phyloP scores from a whole-genome alignment of 2,797 vertebrate species.

The Notoglanidium macrostoma region DNA sequence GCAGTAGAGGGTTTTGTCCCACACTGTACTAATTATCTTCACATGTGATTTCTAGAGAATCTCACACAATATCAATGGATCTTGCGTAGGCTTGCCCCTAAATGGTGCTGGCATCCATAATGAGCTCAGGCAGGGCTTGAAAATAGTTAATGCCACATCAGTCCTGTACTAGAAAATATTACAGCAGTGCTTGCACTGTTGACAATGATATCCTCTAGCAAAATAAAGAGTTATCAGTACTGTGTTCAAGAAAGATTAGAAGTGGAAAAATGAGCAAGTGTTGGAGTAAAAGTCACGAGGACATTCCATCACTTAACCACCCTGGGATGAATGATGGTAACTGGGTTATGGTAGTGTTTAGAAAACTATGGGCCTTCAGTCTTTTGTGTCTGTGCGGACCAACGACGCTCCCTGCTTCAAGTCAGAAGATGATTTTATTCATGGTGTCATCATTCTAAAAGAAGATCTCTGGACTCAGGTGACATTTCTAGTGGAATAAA shows the following conservation, averaged over 20 bases:
- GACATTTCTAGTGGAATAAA: conserved; percentile 80
- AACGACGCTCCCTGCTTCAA: conserved; percentile 48
- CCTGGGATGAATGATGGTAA: conserved; percentile 74
- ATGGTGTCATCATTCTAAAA: conserved; percentile 74
- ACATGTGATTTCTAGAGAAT: conserved; percentile 51
- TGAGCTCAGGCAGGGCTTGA: conserved; percentile 60
- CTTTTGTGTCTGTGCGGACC: conserved; percentile 75
- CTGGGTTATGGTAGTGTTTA: conserved; percentile 74
- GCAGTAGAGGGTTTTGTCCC: conserved; percentile 64
- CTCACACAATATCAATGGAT: conserved; percentile 67
- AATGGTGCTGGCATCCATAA: conserved; percentile 69
- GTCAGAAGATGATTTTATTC: conserved; percentile 76
- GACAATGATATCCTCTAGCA: conserved; percentile 55
- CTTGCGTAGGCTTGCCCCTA: conserved; percentile 64
- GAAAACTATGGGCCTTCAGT: conserved; percentile 73
- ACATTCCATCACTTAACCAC: conserved; percentile 56
- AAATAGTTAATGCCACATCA: conserved; percentile 73
- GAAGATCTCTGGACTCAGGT: conserved; percentile 74
- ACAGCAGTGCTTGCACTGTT: conserved; percentile 56
- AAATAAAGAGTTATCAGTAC: conserved; percentile 59
- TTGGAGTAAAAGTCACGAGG: conserved; percentile 30
- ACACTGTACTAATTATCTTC: conserved; percentile 62
- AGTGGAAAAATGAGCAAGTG: conserved; percentile 42
- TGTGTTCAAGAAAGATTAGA: conserved; percentile 36
- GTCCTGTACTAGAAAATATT: conserved; percentile 63